Evolutionary conservation across 2,113 vertebrate species (phyloP).

Genomic region (Ovis aries): ARS-UI_Ramb_v3.0 NC_056059.1:52602001-52602500

Average conservation of each 20-base stretch:
- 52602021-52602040: neutral
- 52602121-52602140: neutral
- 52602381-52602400: neutral
- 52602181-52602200: neutral
- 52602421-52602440: neutral
- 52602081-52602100: neutral
- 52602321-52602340: neutral
- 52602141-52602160: neutral
- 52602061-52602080: neutral
- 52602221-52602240: neutral
- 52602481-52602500: neutral
- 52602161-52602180: neutral
- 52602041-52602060: too few relatives aligned
- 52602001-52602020: neutral
- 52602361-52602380: neutral
- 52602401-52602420: neutral
- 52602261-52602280: neutral
- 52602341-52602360: neutral
- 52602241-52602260: neutral
- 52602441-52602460: fast-evolving
- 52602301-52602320: neutral
- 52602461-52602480: neutral
- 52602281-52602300: neutral
- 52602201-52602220: neutral
- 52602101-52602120: neutral